These are phyloP conservation scores for Alosa alosa DNA, from an alignment of 2,113 vertebrate species.

Conservation along the genomic window DNA sequence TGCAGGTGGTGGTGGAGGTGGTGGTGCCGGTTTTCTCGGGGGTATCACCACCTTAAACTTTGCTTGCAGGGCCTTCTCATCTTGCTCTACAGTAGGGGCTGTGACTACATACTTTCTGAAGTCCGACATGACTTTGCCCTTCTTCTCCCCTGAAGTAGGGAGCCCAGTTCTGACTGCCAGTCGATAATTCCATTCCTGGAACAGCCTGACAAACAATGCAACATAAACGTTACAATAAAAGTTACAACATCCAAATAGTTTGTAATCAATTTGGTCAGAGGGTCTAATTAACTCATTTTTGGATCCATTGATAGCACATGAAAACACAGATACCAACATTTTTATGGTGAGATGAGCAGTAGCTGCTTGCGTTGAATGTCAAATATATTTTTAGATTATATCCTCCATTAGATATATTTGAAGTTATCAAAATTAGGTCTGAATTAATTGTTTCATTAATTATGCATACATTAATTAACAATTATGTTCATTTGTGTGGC, in stretches of 20 bases:
- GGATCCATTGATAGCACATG: neutral
- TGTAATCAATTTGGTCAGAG: neutral
- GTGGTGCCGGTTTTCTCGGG: neutral
- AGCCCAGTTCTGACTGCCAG: neutral
- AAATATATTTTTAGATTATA: neutral
- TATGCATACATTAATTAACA: neutral
- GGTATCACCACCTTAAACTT: neutral
- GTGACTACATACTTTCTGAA: constrained; percentile 8
- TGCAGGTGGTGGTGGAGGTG: constrained; percentile 10
- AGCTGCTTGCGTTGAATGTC: neutral
- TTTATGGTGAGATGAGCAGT: neutral
- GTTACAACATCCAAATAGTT: neutral
- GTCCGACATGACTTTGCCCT: neutral
- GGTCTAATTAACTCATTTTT: neutral
- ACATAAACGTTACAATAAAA: no score
- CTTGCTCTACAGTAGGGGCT: neutral
- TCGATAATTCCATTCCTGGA: constrained; percentile 22
- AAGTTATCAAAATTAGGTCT: neutral
- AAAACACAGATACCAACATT: neutral
- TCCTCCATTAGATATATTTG: neutral
- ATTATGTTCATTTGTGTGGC: no score
- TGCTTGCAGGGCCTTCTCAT: constrained; percentile 13
- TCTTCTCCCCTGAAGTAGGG: neutral
- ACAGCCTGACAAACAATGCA: constrained; percentile 17
- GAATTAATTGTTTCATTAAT: neutral